A percentile compares a stretch with the other conserved stretches of the same genome.
These are phyloP conservation scores for Beris chalybata DNA, from an alignment of 2,888 invertebrate species.

Conservation along the genomic window DNA sequence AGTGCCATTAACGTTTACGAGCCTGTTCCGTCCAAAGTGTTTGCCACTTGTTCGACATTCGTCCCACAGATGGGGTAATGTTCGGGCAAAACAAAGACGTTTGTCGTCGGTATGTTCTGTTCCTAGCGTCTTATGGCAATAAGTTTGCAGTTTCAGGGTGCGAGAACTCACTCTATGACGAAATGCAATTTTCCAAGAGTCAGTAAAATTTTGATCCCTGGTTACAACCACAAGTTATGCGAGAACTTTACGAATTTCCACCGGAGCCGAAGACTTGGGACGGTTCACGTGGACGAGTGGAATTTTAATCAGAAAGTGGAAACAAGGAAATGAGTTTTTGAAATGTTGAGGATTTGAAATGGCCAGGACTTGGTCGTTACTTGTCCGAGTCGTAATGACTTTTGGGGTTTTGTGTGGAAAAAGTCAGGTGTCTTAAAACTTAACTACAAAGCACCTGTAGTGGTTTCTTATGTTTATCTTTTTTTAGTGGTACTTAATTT, in stretches of 20 bases:
- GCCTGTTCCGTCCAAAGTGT: constrained; percentile 18
- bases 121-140: background rate
- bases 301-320: constrained; percentile 25
- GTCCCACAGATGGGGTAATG: background rate
- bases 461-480: no score
- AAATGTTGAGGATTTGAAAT: no score
- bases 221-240: constrained; percentile 30
- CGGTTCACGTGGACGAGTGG: constrained; percentile 16
- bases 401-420: no score
- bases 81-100: constrained; percentile 8
- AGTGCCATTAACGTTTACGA: constrained; percentile 31
- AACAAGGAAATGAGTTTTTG: no score
- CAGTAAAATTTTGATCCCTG: constrained; percentile 27
- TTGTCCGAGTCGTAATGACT: no score
- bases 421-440: no score
- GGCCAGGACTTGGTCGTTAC: no score
- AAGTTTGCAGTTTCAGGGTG: background rate
- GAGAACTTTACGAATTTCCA: constrained; percentile 27
- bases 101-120: background rate
- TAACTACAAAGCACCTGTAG: no score
- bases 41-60: constrained; percentile 15
- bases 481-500: no score
- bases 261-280: constrained; percentile 5
- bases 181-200: constrained; percentile 26
- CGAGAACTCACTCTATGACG: background rate